These are phyloP conservation scores for Anabacerthia variegaticeps DNA, from an alignment of 2,797 vertebrate species.

Conservation along the genomic window DNA sequence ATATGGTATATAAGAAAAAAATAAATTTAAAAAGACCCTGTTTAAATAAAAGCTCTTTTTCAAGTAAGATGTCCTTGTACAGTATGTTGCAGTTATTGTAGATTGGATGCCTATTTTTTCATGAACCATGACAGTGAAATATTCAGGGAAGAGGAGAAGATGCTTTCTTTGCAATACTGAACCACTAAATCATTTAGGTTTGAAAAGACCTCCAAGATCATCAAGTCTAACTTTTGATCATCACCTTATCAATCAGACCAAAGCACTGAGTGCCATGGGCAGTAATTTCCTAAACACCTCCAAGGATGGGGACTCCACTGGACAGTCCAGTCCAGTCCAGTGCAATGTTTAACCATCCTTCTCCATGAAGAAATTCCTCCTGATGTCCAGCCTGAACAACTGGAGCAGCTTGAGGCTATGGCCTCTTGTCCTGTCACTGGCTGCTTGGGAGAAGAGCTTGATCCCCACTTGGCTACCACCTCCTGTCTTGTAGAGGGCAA, in stretches of 20 bases:
- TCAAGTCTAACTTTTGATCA: fast-evolving
- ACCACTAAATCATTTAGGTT: background rate
- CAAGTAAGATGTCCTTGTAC: background rate
- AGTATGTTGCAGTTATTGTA: background rate
- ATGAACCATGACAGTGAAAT: background rate
- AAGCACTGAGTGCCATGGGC: fast-evolving
- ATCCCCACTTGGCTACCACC: fast-evolving
- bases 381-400: background rate
- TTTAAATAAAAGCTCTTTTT: background rate
- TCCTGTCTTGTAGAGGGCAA: background rate
- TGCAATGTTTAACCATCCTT: background rate
- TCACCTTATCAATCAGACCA: background rate
- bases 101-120: background rate
- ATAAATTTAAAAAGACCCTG: fast-evolving
- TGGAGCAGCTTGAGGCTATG: fast-evolving
- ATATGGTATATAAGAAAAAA: fast-evolving
- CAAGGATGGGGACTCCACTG: background rate
- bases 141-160: background rate
- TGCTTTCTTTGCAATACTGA: background rate
- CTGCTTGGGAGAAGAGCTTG: fast-evolving
- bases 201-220: background rate
- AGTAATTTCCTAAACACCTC: background rate
- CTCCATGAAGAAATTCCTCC: background rate
- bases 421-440: background rate
- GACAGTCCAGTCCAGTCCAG: background rate